Conservation (phyloP, 2,888 invertebrate species). For the Troilus luridus region DNA sequence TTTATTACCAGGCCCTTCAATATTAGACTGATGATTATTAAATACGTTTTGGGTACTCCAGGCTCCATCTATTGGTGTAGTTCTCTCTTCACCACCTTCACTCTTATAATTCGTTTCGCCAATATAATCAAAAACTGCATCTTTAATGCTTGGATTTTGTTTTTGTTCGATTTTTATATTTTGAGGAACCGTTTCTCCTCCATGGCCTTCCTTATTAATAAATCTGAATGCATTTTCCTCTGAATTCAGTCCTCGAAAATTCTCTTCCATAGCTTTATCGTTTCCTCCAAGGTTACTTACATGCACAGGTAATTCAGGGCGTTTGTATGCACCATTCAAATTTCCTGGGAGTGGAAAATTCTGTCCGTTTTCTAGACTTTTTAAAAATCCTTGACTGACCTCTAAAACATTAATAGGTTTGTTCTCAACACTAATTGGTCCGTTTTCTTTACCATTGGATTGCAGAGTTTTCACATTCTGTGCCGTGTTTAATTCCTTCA, state of each 20-base stretch:
- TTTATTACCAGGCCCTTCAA: not conserved
- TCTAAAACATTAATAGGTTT: not conserved
- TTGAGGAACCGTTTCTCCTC: not conserved
- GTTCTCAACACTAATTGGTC: not conserved
- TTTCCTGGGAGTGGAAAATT: not conserved
- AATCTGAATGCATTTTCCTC: not conserved
- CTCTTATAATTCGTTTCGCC: not conserved
- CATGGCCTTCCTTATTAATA: not conserved
- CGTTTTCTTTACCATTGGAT: not conserved
- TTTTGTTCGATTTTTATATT: not conserved
- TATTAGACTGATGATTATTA: not conserved
- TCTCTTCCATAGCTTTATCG: not conserved
- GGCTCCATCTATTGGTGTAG: not conserved
- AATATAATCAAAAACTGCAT: not conserved
- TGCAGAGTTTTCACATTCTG: not conserved
- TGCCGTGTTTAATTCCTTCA: not conserved
- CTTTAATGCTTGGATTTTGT: not conserved
- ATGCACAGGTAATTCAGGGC: not conserved
- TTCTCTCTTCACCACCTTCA: not conserved
- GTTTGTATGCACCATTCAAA: not conserved
- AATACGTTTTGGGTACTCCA: not conserved
- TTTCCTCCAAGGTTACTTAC: no score
- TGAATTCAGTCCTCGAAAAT: not conserved
- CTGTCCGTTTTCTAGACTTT: not conserved
- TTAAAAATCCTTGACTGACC: not conserved